A percentile compares a stretch with the other conserved stretches of the same genome.
Conservation (phyloP, 2,113 vertebrate species). For the Eidolon helvum region DNA sequence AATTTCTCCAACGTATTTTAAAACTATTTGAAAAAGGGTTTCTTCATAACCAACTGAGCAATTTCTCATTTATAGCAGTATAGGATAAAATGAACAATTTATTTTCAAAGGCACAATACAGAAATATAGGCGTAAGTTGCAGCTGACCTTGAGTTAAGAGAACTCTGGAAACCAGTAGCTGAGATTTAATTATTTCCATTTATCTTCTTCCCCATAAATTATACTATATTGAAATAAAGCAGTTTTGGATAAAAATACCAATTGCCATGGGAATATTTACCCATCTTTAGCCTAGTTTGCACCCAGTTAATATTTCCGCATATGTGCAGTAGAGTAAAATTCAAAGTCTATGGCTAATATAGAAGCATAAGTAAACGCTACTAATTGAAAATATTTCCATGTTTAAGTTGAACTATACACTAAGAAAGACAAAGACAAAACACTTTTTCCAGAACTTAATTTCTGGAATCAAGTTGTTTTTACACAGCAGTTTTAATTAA, state of each 20-base stretch:
- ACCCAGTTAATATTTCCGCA: slow-evolving; percentile 9
- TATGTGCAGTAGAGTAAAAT: slow-evolving; percentile 23
- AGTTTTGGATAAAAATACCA: neutral
- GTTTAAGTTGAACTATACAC: neutral
- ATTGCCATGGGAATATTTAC: neutral
- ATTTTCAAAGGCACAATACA: slow-evolving; percentile 21
- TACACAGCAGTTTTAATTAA: neutral
- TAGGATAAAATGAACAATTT: slow-evolving; percentile 7
- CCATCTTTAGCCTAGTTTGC: neutral
- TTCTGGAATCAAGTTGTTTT: neutral
- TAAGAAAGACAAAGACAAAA: slow-evolving; percentile 12
- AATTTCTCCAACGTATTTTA: slow-evolving; percentile 36
- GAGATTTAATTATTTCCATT: slow-evolving; percentile 19
- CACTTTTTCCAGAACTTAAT: slow-evolving; percentile 26
- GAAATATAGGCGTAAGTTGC: slow-evolving; percentile 20
- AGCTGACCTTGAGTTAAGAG: slow-evolving; percentile 42
- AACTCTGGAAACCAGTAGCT: slow-evolving; percentile 30
- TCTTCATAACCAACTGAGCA: neutral
- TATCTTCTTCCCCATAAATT: neutral
- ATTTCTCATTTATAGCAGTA: slow-evolving; percentile 32
- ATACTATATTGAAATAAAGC: slow-evolving; percentile 16
- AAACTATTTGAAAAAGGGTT: slow-evolving; percentile 1
- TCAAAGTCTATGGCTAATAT: neutral
- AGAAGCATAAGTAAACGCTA: slow-evolving; percentile 12
- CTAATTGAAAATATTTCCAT: neutral